Percentiles rank a stretch among this genome's conserved stretches.
Evolutionary conservation across 2,797 vertebrate genomes (phyloP).

Genomic region (Tamandua tetradactyla): DNA sequence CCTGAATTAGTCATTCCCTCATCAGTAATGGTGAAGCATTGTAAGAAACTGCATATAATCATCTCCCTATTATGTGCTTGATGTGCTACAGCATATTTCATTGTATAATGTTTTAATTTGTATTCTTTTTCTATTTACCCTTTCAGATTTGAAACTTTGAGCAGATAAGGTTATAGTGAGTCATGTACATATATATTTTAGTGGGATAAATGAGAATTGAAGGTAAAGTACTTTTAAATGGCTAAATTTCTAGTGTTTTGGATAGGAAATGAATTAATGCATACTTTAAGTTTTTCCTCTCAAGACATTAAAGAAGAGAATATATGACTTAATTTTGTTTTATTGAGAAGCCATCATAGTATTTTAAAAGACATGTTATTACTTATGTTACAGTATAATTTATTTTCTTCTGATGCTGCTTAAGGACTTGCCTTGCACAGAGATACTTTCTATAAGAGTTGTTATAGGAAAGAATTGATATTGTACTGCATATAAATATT

Average conservation of each 20-base stretch:
- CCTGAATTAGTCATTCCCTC: background rate
- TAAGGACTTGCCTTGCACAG: background rate
- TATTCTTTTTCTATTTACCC: conserved; percentile 41
- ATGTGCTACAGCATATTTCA: conserved; percentile 25
- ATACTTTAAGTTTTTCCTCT: conserved; percentile 42
- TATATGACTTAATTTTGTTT: background rate
- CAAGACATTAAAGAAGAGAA: conserved; percentile 27
- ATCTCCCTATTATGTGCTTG: background rate
- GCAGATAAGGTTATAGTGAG: background rate
- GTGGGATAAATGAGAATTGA: background rate
- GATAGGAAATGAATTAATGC: conserved; percentile 49
- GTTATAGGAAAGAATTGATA: conserved; percentile 30
- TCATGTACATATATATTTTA: conserved; percentile 14
- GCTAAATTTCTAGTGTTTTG: conserved; percentile 46
- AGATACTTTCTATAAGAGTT: conserved; percentile 28
- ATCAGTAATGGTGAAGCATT: background rate
- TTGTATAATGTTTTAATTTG: background rate
- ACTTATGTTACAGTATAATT: conserved; percentile 27
- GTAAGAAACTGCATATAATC: conserved; percentile 33
- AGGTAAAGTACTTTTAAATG: conserved; percentile 49
- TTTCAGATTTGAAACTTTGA: conserved; percentile 48
- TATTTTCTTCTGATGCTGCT: conserved; percentile 51
- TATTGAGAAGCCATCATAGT: conserved; percentile 8
- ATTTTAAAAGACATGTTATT: conserved; percentile 39
- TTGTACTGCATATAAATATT: conserved; percentile 7